These are phyloP conservation scores for Cephus nigrinus DNA, from an alignment of 2,888 invertebrate species.

Conservation along the genomic window DNA sequence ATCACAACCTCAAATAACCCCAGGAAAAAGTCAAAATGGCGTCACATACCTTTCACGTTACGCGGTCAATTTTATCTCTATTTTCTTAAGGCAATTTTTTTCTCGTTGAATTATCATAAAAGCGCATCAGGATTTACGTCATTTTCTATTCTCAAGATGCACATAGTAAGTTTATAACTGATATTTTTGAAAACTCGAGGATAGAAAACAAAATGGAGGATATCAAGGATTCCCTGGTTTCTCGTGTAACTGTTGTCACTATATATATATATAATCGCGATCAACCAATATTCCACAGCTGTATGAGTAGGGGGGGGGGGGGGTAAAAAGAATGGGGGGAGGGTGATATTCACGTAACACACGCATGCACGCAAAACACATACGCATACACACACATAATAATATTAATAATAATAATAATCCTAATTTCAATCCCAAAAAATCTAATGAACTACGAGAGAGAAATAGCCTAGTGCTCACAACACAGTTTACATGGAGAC, in stretches of 20 bases:
- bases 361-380: not conserved
- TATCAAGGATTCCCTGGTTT: not conserved
- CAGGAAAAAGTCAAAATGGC: not conserved
- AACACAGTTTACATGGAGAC: slow-evolving; percentile 51
- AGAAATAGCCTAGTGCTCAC: slow-evolving; percentile 54
- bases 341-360: not conserved
- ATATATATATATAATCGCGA: not conserved
- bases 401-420: slow-evolving; percentile 15
- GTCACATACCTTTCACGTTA: not conserved
- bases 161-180: not conserved
- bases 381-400: not conserved
- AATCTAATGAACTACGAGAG: slow-evolving; percentile 47
- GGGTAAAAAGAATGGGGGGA: too few relatives aligned
- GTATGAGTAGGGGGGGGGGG: not conserved
- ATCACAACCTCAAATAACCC: slow-evolving; percentile 28
- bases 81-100: not conserved
- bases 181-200: not conserved
- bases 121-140: not conserved
- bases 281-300: not conserved
- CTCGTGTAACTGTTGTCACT: not conserved
- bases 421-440: slow-evolving; percentile 31
- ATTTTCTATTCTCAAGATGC: not conserved
- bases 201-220: not conserved
- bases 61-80: not conserved
- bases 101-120: not conserved